phyloP scores from a whole-genome alignment of 2,797 vertebrate species.

The Numenius phaeopus region DNA sequence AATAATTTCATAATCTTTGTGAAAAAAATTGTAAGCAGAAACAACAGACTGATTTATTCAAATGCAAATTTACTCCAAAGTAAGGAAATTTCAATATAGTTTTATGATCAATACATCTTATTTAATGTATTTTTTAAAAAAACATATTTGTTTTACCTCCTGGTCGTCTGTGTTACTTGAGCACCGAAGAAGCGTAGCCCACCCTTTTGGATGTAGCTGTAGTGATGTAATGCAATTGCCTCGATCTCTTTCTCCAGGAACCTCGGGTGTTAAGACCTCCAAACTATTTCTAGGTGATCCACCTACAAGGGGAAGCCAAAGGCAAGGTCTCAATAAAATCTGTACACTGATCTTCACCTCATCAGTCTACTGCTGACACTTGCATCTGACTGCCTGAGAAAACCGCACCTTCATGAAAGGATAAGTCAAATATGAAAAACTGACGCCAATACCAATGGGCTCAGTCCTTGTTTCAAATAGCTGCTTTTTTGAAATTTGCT shows the following conservation, averaged over 20 bases:
- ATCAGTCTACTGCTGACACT: neutral
- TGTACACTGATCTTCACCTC: neutral
- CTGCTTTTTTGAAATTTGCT: neutral
- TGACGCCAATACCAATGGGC: neutral
- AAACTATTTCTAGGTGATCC: conserved; percentile 95
- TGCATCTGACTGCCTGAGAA: neutral
- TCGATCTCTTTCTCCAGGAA: conserved; percentile 94
- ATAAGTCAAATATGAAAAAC: neutral
- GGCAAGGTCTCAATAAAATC: neutral
- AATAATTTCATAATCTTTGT: neutral
- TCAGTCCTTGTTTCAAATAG: neutral
- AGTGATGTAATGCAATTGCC: conserved; percentile 99
- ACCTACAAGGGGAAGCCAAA: conserved; percentile 75
- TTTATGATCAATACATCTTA: neutral
- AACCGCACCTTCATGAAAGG: rapidly evolving
- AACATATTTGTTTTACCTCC: conserved; percentile 82
- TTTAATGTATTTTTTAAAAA: rapidly evolving
- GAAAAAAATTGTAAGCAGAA: neutral
- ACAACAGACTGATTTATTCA: neutral
- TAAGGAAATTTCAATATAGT: neutral
- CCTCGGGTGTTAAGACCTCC: conserved; percentile 93
- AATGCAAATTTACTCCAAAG: neutral
- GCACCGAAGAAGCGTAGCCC: conserved; percentile 95
- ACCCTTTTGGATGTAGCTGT: conserved; percentile 97
- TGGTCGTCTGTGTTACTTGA: conserved; percentile 98